Evolutionary conservation across 2,888 invertebrate genomes (phyloP).

Genomic region (Notodonta ziczac): DNA sequence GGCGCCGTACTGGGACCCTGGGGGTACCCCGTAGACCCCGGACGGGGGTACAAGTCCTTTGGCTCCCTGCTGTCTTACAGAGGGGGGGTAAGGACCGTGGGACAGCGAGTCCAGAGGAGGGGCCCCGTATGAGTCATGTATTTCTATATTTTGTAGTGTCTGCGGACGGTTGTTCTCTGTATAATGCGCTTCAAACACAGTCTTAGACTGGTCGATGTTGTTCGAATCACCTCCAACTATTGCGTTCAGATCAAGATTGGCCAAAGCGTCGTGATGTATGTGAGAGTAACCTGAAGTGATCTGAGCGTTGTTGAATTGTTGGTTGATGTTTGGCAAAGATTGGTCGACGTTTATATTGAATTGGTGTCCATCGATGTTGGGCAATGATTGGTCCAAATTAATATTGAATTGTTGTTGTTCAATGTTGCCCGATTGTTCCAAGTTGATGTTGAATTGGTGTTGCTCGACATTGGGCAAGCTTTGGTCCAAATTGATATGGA

Average conservation of each 20-base stretch:
- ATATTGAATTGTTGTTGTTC: slow-evolving; percentile 38
- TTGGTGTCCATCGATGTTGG: slow-evolving; percentile 61
- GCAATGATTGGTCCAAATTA: background rate
- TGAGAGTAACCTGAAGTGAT: slow-evolving; percentile 71
- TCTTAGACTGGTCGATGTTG: slow-evolving; percentile 78
- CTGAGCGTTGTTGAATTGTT: slow-evolving; percentile 52
- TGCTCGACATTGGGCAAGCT: slow-evolving; percentile 45
- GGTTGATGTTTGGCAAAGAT: slow-evolving; percentile 33
- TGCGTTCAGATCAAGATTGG: slow-evolving; percentile 70
- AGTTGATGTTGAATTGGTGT: slow-evolving; percentile 42
- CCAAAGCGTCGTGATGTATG: slow-evolving; percentile 76
- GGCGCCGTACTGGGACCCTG: slow-evolving; percentile 78
- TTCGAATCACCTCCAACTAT: slow-evolving; percentile 77
- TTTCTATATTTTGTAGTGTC: slow-evolving; percentile 52
- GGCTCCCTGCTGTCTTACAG: slow-evolving; percentile 71
- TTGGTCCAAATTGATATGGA: slow-evolving; percentile 60
- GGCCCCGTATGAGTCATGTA: slow-evolving; percentile 66
- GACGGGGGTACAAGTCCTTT: slow-evolving; percentile 85
- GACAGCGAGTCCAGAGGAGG: slow-evolving; percentile 78
- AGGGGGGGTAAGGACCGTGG: slow-evolving; percentile 62
- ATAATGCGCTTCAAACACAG: slow-evolving; percentile 80
- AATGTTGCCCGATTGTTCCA: slow-evolving; percentile 53
- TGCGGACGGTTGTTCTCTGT: slow-evolving; percentile 60
- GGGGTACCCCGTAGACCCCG: slow-evolving; percentile 86
- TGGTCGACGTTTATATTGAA: slow-evolving; percentile 33